phyloP scores from a whole-genome alignment of 2,113 vertebrate species.

The Hypanus sabinus region DNA sequence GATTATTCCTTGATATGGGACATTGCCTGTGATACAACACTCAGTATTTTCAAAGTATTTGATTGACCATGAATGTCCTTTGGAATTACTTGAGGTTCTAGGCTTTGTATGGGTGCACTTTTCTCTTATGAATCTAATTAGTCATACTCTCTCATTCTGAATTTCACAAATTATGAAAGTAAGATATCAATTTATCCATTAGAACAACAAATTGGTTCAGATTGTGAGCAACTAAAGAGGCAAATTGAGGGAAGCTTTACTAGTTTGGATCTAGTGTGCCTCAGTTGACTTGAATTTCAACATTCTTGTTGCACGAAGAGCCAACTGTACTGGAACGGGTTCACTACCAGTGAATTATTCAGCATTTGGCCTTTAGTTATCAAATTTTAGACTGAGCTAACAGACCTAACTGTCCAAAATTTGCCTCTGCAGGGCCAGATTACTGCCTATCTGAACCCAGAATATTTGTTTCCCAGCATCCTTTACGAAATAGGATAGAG shows the following conservation, averaged over 20 bases:
- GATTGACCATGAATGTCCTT: background rate
- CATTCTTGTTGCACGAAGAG: background rate
- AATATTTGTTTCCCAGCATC: too few species aligned
- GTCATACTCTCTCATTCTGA: background rate
- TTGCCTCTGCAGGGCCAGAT: background rate
- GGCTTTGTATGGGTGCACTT: background rate
- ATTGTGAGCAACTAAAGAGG: background rate
- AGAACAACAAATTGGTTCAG: background rate
- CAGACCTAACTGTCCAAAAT: background rate
- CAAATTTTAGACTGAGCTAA: background rate
- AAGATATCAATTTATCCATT: background rate
- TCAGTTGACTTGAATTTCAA: background rate
- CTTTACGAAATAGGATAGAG: background rate
- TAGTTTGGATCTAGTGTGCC: background rate
- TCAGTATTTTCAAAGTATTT: background rate
- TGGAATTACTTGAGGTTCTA: background rate
- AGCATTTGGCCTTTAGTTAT: background rate
- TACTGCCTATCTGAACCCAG: background rate
- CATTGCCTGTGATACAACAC: background rate
- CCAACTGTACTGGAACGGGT: background rate
- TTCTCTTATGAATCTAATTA: background rate
- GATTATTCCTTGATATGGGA: background rate
- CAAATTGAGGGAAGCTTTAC: background rate
- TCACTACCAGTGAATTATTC: background rate
- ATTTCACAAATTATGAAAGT: background rate